These are phyloP conservation scores for Muricea muricata DNA, from an alignment of 92 coral and sea anemone species.

Conservation along the genomic window DNA sequence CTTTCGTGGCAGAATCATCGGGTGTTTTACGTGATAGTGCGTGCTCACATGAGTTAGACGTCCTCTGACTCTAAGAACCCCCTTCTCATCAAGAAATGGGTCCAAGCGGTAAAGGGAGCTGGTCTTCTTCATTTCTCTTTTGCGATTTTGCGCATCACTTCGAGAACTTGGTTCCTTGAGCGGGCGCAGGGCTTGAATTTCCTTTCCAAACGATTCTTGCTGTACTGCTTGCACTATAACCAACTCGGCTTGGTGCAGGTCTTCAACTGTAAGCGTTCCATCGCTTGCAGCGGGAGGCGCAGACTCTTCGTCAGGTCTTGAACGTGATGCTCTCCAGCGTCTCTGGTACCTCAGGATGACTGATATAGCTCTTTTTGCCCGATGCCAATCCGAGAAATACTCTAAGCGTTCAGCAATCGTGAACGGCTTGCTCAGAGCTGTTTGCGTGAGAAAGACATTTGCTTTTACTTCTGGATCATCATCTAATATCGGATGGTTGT, in stretches of 20 bases:
- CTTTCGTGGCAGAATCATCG: conserved; percentile 39
- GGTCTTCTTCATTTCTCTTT: background rate
- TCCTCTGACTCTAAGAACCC: conserved; percentile 42
- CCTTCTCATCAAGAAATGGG: conserved; percentile 39
- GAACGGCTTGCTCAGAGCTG: background rate
- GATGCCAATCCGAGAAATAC: conserved; percentile 12
- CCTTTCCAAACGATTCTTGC: conserved; percentile 28
- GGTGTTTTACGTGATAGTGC: conserved; percentile 42
- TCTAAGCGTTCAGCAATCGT: background rate
- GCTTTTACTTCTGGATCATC: conserved; percentile 46
- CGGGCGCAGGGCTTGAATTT: conserved; percentile 28
- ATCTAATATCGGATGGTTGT: background rate
- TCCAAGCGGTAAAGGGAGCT: conserved; percentile 37
- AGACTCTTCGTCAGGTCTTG: background rate
- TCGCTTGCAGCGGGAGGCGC: background rate
- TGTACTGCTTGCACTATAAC: conserved; percentile 43
- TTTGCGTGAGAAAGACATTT: background rate
- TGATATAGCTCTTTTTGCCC: background rate
- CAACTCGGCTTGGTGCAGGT: conserved; percentile 35
- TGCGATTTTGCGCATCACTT: background rate
- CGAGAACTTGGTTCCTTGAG: background rate
- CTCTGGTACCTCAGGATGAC: background rate
- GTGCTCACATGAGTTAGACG: conserved; percentile 23
- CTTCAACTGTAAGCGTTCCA: conserved; percentile 10
- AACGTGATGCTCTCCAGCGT: background rate